phyloP scores from a whole-genome alignment of 2,888 invertebrate genomes.

The Rhagophthalmus giganteus region DNA sequence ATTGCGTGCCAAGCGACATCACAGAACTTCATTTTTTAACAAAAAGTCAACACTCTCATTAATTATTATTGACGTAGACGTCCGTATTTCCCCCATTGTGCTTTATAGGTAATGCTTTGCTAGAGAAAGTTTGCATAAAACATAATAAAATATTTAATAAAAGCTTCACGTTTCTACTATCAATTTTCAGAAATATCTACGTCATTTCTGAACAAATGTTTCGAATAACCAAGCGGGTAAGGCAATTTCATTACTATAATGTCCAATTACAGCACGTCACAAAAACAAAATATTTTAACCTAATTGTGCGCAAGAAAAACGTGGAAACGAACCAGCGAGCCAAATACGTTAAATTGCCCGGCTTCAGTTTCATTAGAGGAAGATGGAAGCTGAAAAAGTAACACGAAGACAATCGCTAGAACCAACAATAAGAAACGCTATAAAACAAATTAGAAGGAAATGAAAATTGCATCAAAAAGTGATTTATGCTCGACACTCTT shows the following conservation, averaged over 20 bases:
- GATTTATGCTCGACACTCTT: slow-evolving; percentile 16
- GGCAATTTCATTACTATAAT: slow-evolving; percentile 20
- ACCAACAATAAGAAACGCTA: slow-evolving; percentile 12
- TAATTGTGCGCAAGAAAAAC: slow-evolving; percentile 25
- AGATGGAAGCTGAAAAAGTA: slow-evolving; percentile 21
- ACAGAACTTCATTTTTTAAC: slow-evolving; percentile 20
- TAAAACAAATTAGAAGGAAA: slow-evolving; percentile 12
- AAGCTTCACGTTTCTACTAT: slow-evolving; percentile 4
- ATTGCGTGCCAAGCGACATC: slow-evolving; percentile 23
- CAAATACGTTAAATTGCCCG: slow-evolving; percentile 26
- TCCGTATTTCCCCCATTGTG: background rate
- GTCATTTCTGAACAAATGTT: slow-evolving; percentile 8
- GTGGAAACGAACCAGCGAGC: slow-evolving; percentile 16
- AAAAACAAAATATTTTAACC: slow-evolving; percentile 27
- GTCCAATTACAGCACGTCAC: slow-evolving; percentile 22
- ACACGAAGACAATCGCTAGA: slow-evolving; percentile 20
- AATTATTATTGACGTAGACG: slow-evolving; percentile 17
- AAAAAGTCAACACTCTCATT: slow-evolving; percentile 23
- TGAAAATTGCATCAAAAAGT: slow-evolving; percentile 21
- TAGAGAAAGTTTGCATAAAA: slow-evolving; percentile 5
- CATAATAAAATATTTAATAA: background rate
- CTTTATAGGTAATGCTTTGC: background rate
- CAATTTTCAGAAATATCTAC: slow-evolving; percentile 6
- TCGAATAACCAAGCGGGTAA: slow-evolving; percentile 1
- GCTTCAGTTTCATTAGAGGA: slow-evolving; percentile 24